Base-by-base conservation (phyloP, 2,113 vertebrate species). In the Pseudorhombus dupliciocellatus region DNA sequence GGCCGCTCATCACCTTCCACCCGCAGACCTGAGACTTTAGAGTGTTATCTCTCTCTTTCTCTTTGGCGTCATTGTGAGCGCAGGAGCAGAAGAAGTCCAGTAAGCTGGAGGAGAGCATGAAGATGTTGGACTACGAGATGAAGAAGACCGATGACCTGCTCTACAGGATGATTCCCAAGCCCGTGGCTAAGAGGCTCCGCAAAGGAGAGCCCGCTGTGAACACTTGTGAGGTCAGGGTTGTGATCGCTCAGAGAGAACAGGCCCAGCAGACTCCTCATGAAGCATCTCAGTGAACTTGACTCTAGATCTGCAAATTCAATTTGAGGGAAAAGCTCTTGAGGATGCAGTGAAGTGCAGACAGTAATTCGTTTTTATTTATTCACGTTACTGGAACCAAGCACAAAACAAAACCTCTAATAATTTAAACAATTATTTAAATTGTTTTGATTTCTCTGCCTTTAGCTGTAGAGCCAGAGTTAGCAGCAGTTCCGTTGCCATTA, bases 41-140 rank as follows among this genome's bases (percentile, higher is more conserved):
- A 22, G 44, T 74, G 7, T 61, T 20, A 7, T 10, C 4, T 30
- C 25, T 54, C 3, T 60, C 69, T 75, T 10, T 75, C 16, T 71
- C 16, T 16, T 30, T 7, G 51, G 62, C 10, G n/a, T 25, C 25
- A 20, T 31, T 70, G 62, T 75, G 68, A 61, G 30, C 25, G 42
- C 74, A 94, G 91, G 92, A 93, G 80, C 90, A 93, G 66, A 94
- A 89, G 66, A 93, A 94, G 66, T 93, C 90, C 54, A 93, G 90
- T 42, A 93, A 93, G 64, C 68, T 94, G 62, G 92, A 93, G 73
- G 92, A 94, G 78, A 93, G 91, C 79, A 84, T 94, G 93, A 94
- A 94, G 87, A 93, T 93, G 91, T 28, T 94, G 83, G 93, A 94
- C 82, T 93, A 93, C 8, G 93, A 94, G 86, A 94, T 94, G 92